Base-by-base conservation (phyloP, 2,888 invertebrate species). In the Biston stratarius region DNA sequence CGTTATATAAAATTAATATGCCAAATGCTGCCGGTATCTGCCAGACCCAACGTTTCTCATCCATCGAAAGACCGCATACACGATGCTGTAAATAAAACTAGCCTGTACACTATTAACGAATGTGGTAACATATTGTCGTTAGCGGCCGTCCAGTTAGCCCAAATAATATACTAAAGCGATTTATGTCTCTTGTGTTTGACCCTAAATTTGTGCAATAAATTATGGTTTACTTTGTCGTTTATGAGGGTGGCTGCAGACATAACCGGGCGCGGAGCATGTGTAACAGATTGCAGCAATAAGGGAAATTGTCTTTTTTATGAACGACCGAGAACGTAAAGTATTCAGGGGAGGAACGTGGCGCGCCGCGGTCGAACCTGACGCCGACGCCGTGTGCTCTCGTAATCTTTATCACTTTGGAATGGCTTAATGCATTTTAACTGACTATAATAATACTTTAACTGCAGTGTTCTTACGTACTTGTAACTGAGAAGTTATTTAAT, bases 301-400 rank as follows among this genome's bases (percentile, higher is more conserved):
- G 91, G 88, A 92, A 91, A 93, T 93, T 94, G 93, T 94, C 92
- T 92, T 93, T 93, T 93, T 92, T 93, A 93, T 92, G 93, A 91
- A 92, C 90, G 92, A 85, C 81, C 81, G 85, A 85, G 87, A 82
- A 85, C 86, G 89, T 89, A 87, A 90, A 89, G 89, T 89, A 90
- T 90, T 90, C 89, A 84, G 81, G 83, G 74, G 77, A 80, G 79
- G 81, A 80, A 77, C 77, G 77, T 77, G 79, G 75, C 72, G 65
- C 76, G 73, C 75, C 73, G 77, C 73, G 49, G 36, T 81, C 38
- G 47, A 48, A 24, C 58, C 58, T 82, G 82, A 82, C 80, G 71
- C 67, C 38, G 40, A 53, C 53, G 14, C 55, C 55, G 79, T 76
- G 71, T 76, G 75, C 72, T 63, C 74, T 72, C 62, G 61, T 66